Percentiles rank a stretch among this genome's conserved stretches.
phyloP scores from a whole-genome alignment of 2,797 vertebrate species.

The Triplophysa yarkandensis region DNA sequence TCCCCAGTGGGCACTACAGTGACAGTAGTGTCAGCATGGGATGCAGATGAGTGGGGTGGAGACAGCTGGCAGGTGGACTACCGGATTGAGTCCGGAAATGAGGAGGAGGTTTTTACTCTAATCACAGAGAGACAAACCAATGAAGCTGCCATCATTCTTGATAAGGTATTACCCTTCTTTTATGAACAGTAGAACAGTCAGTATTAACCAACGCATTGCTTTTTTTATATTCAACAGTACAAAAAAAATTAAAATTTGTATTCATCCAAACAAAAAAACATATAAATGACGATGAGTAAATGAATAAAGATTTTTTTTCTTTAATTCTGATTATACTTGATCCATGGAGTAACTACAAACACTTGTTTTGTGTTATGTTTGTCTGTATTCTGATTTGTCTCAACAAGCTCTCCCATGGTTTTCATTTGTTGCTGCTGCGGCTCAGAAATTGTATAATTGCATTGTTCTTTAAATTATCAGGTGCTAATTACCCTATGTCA shows the following conservation, averaged over 20 bases:
- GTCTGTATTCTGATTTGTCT: not conserved
- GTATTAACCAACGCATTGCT: too few species aligned
- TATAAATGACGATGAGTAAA: too few species aligned
- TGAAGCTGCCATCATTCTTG: conserved; percentile 72
- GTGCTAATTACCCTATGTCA: conserved; percentile 26
- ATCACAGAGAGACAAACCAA: conserved; percentile 68
- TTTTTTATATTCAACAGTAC: too few species aligned
- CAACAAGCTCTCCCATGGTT: not conserved
- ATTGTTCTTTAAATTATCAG: conserved; percentile 24
- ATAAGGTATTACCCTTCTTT: conserved; percentile 66
- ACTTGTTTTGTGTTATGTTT: conserved; percentile 7
- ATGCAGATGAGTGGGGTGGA: conserved; percentile 79
- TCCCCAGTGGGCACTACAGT: conserved; percentile 70
- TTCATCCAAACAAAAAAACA: too few species aligned
- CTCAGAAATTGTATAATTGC: conserved; percentile 34
- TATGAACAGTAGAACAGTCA: not conserved
- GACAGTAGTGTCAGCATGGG: conserved; percentile 69
- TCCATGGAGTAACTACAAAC: not conserved
- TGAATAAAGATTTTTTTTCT: too few species aligned
- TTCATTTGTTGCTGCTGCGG: not conserved
- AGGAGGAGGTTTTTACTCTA: conserved; percentile 72
- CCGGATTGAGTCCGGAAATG: conserved; percentile 77
- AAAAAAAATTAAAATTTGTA: too few species aligned
- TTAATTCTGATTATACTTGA: not conserved
- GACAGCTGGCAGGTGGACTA: conserved; percentile 79